Evolutionary conservation across 1,140 invertebrate species (phyloP).

Genomic region (Bathynomus jamesi): DNA sequence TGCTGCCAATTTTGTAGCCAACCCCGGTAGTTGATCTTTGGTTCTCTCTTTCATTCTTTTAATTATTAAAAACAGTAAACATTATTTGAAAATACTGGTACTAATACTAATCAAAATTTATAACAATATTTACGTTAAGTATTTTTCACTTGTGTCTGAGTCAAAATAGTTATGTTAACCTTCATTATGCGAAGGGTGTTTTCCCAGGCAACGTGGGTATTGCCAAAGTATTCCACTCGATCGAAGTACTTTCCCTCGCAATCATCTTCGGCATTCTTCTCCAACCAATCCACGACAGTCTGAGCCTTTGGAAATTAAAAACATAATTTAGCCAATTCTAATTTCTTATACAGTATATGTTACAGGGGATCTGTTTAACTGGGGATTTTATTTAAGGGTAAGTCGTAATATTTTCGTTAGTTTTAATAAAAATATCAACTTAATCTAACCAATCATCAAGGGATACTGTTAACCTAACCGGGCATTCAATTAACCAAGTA

Average conservation of each 20-base stretch:
- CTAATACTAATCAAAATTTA: not conserved
- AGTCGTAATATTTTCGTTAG: no score
- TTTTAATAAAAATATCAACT: no score
- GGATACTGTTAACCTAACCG: no score
- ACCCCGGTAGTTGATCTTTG: no score
- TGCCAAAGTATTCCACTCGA: conserved; percentile 60
- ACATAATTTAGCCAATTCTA: no score
- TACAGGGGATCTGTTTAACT: no score
- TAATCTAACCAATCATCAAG: no score
- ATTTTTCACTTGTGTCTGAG: not conserved
- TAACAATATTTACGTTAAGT: not conserved
- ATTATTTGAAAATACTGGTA: not conserved
- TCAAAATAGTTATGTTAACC: conserved; percentile 34
- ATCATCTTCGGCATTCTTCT: conserved; percentile 65
- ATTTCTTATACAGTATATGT: no score
- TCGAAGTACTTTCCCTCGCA: conserved; percentile 49
- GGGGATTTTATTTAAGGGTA: no score
- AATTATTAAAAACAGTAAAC: not conserved
- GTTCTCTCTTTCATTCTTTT: not conserved
- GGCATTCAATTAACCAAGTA: no score
- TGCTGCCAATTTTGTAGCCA: not conserved
- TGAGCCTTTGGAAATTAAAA: no score
- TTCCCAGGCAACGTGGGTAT: conserved; percentile 73
- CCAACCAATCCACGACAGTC: conserved; percentile 85
- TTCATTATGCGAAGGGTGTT: conserved; percentile 78